Conservation (phyloP, 2,797 vertebrate species). For the Avahi laniger region DNA sequence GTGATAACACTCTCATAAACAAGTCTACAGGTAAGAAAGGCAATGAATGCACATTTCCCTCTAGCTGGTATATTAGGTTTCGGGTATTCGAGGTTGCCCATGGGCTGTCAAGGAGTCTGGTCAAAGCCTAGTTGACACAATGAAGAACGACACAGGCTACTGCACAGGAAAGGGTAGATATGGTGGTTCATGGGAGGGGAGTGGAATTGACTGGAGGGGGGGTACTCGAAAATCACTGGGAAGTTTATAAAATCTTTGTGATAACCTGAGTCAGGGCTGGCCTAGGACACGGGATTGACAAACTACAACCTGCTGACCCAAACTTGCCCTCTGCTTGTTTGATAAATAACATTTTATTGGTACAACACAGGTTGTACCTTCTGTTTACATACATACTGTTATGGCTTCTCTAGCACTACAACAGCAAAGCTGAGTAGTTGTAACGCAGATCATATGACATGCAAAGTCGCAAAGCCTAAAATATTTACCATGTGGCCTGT, state of each 20-base stretch:
- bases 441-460: neutral
- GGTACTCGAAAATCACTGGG: neutral
- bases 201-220: neutral
- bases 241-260: neutral
- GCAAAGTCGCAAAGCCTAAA: neutral
- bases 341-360: conserved; percentile 27
- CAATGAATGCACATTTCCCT: neutral
- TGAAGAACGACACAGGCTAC: neutral
- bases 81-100: neutral
- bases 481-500: neutral
- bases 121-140: neutral
- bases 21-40: neutral
- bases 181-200: neutral
- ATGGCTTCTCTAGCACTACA: neutral
- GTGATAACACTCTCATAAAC: neutral
- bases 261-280: neutral
- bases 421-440: neutral
- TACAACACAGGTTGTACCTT: neutral
- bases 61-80: neutral
- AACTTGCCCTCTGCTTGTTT: neutral
- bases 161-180: neutral
- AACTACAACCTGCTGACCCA: neutral
- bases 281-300: neutral
- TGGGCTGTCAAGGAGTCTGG: neutral
- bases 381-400: neutral